These are phyloP conservation scores for Tapera naevia DNA, from an alignment of 2,797 vertebrate species.

Conservation along the genomic window DNA sequence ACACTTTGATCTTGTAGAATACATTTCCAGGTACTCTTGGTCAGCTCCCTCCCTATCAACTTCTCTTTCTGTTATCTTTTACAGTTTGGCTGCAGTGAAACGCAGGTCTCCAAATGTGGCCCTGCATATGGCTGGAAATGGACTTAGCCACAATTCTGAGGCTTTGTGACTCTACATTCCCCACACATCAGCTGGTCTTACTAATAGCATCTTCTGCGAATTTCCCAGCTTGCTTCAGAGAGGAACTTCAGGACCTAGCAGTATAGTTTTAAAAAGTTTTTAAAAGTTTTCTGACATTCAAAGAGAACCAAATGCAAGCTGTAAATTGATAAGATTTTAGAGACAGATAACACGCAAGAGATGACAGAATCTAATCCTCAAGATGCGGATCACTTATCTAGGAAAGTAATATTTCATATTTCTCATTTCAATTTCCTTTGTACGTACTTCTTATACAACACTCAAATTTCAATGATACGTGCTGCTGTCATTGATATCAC, in stretches of 20 bases:
- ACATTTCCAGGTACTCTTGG: neutral
- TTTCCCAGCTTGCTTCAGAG: neutral
- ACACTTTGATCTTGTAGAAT: neutral
- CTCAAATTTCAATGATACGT: neutral
- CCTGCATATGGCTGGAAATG: neutral
- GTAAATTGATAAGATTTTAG: neutral
- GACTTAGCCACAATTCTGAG: neutral
- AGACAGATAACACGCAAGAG: neutral
- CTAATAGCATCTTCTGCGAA: neutral
- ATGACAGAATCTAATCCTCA: neutral
- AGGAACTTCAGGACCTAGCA: neutral
- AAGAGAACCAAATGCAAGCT: neutral
- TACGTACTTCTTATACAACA: neutral
- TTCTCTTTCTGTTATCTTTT: neutral
- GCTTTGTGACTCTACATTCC: neutral
- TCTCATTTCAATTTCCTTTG: neutral
- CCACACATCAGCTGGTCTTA: neutral
- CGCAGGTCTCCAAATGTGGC: fast-evolving
- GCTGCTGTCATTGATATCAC: neutral
- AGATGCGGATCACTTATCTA: neutral
- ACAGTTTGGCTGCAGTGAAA: neutral
- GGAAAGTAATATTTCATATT: neutral
- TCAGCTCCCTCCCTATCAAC: neutral
- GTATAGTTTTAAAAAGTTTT: neutral
- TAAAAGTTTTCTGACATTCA: neutral